Evolutionary conservation across 2,888 invertebrate genomes (phyloP).

Genomic region (Cheilosia vulpina): DNA sequence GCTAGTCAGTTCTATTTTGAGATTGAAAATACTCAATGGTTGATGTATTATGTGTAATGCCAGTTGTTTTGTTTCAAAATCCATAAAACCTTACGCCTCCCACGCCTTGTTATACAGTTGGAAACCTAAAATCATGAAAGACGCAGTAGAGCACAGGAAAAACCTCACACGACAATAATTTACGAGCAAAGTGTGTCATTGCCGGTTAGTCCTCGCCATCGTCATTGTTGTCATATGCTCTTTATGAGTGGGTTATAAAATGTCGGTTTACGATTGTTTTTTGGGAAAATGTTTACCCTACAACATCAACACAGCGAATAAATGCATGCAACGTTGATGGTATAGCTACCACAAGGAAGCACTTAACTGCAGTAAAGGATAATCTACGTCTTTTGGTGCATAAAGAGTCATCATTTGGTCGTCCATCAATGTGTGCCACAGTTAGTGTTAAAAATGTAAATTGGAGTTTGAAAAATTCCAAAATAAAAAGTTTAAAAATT

Average conservation of each 20-base stretch:
- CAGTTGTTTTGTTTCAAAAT: conserved; percentile 28
- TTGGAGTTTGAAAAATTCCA: conserved; percentile 29
- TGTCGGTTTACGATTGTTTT: conserved; percentile 22
- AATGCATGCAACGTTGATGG: too few relatives aligned
- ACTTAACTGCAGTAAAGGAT: neutral
- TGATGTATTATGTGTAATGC: neutral
- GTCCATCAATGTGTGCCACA: conserved; percentile 9
- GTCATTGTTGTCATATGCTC: neutral
- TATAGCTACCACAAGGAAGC: neutral
- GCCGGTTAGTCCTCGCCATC: conserved; percentile 5
- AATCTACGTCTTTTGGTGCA: neutral
- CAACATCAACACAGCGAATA: too few relatives aligned
- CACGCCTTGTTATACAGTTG: neutral
- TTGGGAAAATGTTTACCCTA: neutral
- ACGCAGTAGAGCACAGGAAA: neutral
- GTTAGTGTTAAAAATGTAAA: conserved; percentile 27
- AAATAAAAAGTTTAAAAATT: too few relatives aligned
- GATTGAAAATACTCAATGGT: conserved; percentile 20
- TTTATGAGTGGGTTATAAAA: conserved; percentile 50
- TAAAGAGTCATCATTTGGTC: conserved; percentile 6
- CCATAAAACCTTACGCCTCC: conserved; percentile 11
- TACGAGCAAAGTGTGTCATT: conserved; percentile 25
- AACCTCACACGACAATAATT: conserved; percentile 9
- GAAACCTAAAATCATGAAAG: neutral
- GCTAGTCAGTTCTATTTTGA: neutral